phyloP scores from a whole-genome alignment of 1,140 invertebrate species.

The Bombyx mandarina region DNA sequence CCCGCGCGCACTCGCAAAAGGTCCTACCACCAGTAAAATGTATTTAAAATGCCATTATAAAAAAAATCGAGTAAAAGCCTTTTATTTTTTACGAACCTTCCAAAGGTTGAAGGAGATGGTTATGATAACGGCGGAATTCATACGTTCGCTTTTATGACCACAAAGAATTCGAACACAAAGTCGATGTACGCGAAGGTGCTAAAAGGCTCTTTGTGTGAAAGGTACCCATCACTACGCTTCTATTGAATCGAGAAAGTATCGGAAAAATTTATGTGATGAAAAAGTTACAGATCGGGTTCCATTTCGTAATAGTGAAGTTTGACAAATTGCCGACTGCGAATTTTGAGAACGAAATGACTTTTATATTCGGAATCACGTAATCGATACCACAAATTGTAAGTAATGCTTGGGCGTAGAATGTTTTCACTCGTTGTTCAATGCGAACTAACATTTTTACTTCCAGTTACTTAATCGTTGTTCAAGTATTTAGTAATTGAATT shows the following conservation, averaged over 20 bases:
- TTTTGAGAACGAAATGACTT: too few relatives aligned
- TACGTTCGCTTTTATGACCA: conserved; percentile 29
- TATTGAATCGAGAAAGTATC: conserved; percentile 36
- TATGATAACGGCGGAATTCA: conserved; percentile 31
- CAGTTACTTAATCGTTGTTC: too few relatives aligned
- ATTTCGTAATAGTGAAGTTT: too few relatives aligned
- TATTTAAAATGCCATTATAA: background rate
- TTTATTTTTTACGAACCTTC: background rate
- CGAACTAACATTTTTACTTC: too few relatives aligned
- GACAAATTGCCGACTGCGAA: too few relatives aligned
- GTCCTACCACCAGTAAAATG: too few relatives aligned
- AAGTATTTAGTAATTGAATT: too few relatives aligned
- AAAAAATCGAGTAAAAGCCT: background rate
- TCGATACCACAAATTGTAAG: too few relatives aligned
- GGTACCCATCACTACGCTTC: conserved; percentile 19
- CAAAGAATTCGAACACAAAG: conserved; percentile 30
- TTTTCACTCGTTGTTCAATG: too few relatives aligned
- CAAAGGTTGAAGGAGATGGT: conserved; percentile 4
- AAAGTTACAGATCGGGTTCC: background rate
- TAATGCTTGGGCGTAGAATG: too few relatives aligned
- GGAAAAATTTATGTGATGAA: conserved; percentile 4
- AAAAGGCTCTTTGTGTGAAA: conserved; percentile 41
- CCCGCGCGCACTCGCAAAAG: too few relatives aligned
- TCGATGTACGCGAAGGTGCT: conserved; percentile 30
- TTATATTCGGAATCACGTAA: too few relatives aligned